Percentiles rank a stretch among this genome's conserved stretches.
phyloP scores from a whole-genome alignment of 2,113 vertebrate genomes.

The Motacilla alba region DNA sequence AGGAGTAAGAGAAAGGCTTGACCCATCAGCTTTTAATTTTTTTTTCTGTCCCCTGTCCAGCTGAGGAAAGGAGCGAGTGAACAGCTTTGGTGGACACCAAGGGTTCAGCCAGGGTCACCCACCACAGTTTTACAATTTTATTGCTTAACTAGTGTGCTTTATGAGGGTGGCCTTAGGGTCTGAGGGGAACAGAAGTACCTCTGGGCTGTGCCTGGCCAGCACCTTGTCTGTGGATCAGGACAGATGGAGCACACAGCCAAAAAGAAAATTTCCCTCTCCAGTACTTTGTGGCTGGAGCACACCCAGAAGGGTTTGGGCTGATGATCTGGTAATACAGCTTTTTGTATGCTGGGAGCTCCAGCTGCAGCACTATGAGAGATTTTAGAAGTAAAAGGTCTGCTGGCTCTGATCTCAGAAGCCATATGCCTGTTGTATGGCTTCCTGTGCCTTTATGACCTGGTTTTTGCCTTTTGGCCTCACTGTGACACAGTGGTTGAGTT shows the following conservation, averaged over 20 bases:
- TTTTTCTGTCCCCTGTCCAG: background rate
- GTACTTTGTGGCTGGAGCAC: background rate
- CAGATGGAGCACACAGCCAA: background rate
- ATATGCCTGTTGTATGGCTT: background rate
- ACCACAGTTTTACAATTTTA: background rate
- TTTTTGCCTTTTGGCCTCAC: background rate
- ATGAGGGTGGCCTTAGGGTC: background rate
- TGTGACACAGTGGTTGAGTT: background rate
- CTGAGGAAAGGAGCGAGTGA: fast-evolving
- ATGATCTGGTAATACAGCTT: background rate
- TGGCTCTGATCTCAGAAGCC: background rate
- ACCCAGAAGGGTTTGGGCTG: background rate
- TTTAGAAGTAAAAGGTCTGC: background rate
- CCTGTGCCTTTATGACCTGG: background rate
- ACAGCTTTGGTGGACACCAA: background rate
- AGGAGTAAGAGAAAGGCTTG: background rate
- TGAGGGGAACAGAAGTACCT: background rate
- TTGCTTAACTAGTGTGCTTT: background rate
- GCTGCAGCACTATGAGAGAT: background rate
- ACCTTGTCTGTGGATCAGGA: background rate
- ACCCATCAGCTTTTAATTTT: background rate
- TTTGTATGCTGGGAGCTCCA: background rate
- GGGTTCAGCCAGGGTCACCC: background rate
- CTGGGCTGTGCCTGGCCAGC: background rate
- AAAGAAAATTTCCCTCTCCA: background rate